These are phyloP conservation scores for Mustela lutreola DNA, from an alignment of 2,113 vertebrate genomes.

Conservation along the genomic window DNA sequence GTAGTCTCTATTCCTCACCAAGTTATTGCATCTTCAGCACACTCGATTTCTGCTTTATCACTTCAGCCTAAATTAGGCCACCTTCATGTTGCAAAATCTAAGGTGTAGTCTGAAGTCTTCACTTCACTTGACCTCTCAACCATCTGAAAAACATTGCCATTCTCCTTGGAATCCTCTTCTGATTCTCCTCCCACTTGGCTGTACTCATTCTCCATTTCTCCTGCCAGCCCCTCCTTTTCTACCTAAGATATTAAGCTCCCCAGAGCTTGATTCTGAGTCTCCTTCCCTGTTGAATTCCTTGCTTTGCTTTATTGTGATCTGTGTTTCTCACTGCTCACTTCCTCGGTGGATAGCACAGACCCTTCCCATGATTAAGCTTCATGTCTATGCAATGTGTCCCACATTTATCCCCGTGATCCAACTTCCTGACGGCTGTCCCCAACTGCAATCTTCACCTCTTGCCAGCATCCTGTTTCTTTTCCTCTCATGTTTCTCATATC, in stretches of 20 bases:
- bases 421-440: neutral
- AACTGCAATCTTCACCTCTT: neutral
- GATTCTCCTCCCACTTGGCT: neutral
- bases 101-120: neutral
- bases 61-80: neutral
- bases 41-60: neutral
- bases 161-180: neutral
- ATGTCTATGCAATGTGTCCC: neutral
- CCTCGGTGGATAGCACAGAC: neutral
- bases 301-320: neutral
- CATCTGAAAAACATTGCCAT: neutral
- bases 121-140: neutral
- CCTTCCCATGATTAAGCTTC: neutral
- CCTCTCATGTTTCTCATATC: neutral
- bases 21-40: neutral
- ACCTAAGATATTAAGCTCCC: neutral
- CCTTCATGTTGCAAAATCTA: neutral
- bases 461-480: neutral
- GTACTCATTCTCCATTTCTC: neutral
- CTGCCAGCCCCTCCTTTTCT: neutral
- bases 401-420: neutral
- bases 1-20: neutral
- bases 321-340: neutral
- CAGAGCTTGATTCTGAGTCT: accelerated
- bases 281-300: neutral